Percentiles rank a stretch among this genome's conserved stretches.
Evolutionary conservation across 2,888 invertebrate species (phyloP).

Genomic region (Ectemnius cavifrons): DNA sequence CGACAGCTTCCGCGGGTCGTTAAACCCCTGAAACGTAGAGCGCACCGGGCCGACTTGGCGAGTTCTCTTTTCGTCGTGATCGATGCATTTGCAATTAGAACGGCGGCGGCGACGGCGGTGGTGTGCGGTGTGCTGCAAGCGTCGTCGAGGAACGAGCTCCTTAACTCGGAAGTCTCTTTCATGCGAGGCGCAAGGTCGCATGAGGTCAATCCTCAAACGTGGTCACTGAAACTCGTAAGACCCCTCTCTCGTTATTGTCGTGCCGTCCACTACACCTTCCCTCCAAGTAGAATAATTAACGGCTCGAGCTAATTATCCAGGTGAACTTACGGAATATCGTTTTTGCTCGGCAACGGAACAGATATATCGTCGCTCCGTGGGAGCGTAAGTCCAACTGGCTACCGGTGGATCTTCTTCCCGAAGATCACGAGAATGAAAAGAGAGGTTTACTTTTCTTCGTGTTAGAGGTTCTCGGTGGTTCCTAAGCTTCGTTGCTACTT

Average conservation of each 20-base stretch:
- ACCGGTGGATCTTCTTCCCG: too few species aligned
- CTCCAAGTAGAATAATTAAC: constrained; percentile 5
- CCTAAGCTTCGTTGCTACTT: too few species aligned
- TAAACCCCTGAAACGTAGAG: constrained; percentile 50
- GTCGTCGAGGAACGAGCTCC: constrained; percentile 7
- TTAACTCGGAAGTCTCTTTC: constrained; percentile 25
- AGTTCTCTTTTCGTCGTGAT: constrained; percentile 49
- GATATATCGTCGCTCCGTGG: too few species aligned
- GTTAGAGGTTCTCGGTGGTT: too few species aligned
- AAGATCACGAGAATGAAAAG: too few species aligned
- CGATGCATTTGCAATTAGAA: constrained; percentile 51
- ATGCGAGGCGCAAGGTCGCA: constrained; percentile 18
- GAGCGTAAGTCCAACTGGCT: too few species aligned
- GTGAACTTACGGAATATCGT: not conserved
- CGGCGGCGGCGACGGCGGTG: constrained; percentile 4
- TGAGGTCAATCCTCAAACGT: not conserved
- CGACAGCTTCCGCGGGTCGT: constrained; percentile 61
- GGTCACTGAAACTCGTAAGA: constrained; percentile 6
- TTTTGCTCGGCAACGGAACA: too few species aligned
- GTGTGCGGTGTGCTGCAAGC: not conserved
- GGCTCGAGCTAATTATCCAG: not conserved
- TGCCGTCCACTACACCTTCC: not conserved
- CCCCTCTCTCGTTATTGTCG: constrained; percentile 5
- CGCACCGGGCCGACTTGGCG: constrained; percentile 19
- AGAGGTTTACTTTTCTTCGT: too few species aligned